A percentile compares a stretch with the other conserved stretches of the same genome.
Conservation (phyloP, 1,140 invertebrate species). For the Cherax destructor region DNA sequence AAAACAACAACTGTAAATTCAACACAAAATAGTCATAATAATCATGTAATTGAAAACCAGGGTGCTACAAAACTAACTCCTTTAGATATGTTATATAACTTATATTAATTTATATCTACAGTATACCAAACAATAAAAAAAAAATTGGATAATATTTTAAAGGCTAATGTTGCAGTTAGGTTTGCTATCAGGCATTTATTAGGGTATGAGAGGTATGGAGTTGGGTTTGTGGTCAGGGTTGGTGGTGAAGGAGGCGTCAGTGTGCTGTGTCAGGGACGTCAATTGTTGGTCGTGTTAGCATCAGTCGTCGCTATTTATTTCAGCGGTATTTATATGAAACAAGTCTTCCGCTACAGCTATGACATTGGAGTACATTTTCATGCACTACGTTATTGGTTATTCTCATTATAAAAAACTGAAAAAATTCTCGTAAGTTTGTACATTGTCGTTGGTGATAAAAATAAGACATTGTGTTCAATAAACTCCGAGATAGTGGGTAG, state of each 20-base stretch:
- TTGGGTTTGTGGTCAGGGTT: neutral
- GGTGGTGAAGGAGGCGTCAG: neutral
- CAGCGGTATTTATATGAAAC: slow-evolving; percentile 40
- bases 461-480: neutral
- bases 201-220: neutral
- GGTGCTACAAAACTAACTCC: neutral
- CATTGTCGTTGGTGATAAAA: neutral
- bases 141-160: neutral
- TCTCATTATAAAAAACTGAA: neutral
- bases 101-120: neutral
- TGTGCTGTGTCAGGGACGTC: too few species aligned
- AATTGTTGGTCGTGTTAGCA: slow-evolving; percentile 38
- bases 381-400: neutral
- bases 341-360: neutral
- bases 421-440: neutral
- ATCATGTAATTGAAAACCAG: neutral
- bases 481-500: neutral
- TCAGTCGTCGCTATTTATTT: slow-evolving; percentile 48
- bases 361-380: neutral
- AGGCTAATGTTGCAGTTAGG: neutral
- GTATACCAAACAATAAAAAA: neutral
- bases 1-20: too few species aligned
- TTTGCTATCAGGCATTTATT: neutral
- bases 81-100: neutral
- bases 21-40: too few species aligned